A percentile compares a stretch with the other conserved stretches of the same genome.
Evolutionary conservation across 2,797 vertebrate species (phyloP).

Genomic region (Potorous gilbertii): DNA sequence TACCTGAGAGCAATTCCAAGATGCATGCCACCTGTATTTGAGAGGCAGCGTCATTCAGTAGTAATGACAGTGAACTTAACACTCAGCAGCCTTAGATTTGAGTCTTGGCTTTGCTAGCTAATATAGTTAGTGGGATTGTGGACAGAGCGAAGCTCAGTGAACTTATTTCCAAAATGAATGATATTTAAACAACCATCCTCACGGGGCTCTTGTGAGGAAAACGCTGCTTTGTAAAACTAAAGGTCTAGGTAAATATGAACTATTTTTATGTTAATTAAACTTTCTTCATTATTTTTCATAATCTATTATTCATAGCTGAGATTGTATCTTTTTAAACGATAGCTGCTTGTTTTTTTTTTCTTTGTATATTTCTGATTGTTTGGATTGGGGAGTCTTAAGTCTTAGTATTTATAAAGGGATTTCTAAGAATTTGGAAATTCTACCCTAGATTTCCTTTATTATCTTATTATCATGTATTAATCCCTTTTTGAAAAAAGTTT

Average conservation of each 20-base stretch:
- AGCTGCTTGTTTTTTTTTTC: neutral
- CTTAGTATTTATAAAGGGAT: neutral
- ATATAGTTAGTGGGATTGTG: neutral
- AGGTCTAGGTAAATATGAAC: neutral
- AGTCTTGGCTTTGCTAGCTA: neutral
- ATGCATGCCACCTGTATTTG: neutral
- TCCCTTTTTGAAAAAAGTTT: slow-evolving; percentile 34
- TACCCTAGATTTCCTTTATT: no score
- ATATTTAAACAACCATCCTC: neutral
- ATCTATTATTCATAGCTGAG: neutral
- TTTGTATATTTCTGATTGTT: neutral
- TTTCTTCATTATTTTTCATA: neutral
- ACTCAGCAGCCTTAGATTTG: neutral
- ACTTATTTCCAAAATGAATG: neutral
- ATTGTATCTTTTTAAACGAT: neutral
- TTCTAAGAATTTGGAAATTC: neutral
- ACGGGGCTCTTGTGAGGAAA: neutral
- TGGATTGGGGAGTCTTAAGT: neutral
- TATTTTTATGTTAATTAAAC: neutral
- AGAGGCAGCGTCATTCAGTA: neutral
- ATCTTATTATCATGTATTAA: neutral
- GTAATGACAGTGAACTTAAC: neutral
- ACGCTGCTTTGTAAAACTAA: neutral
- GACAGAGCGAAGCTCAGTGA: neutral
- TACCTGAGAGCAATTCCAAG: neutral